Conservation (phyloP, 2,113 vertebrate species). For the Sander vitreus region DNA sequence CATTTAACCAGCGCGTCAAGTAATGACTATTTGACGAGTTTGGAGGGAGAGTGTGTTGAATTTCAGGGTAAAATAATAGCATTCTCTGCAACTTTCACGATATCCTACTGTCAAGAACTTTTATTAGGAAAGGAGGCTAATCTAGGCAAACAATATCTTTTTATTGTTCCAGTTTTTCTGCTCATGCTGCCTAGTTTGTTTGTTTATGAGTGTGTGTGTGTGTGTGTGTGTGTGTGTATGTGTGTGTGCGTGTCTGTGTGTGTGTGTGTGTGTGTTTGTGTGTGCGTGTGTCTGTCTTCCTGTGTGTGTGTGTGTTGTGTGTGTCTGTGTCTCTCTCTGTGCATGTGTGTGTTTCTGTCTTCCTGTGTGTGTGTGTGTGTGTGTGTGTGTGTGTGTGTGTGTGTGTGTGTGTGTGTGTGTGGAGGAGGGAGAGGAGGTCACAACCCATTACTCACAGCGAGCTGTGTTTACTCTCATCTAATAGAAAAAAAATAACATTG, state of each 20-base stretch:
- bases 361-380: no score
- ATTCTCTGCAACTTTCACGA: not conserved
- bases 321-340: no score
- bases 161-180: no score
- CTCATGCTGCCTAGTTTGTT: not conserved
- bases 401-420: not conserved
- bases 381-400: not conserved
- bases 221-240: not conserved
- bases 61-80: not conserved
- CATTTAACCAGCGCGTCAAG: no score
- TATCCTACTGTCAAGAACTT: no score
- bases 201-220: not conserved
- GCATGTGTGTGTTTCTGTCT: no score
- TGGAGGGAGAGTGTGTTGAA: no score
- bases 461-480: constrained; percentile 74
- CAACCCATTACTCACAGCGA: constrained; percentile 64
- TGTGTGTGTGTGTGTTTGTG: not conserved
- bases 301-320: no score
- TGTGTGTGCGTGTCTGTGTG: not conserved
- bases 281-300: not conserved
- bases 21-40: no score
- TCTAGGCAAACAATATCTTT: no score
- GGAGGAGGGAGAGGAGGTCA: constrained; percentile 43
- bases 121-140: no score
- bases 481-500: constrained; percentile 74